phyloP scores from a whole-genome alignment of 2,888 invertebrate genomes.

The Rhagophthalmus giganteus region DNA sequence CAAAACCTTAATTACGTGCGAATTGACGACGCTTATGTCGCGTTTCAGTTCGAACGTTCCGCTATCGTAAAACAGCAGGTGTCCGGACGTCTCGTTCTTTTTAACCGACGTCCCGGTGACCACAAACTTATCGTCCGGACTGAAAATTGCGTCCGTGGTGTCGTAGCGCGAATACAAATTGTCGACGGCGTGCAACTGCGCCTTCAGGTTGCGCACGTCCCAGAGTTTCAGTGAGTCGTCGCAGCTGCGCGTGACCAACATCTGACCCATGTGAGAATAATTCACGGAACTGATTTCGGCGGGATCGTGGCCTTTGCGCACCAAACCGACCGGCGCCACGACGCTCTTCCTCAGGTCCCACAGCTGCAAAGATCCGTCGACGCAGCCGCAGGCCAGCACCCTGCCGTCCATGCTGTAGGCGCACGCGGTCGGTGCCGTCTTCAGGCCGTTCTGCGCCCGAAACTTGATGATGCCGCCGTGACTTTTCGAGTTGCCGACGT shows the following conservation, averaged over 20 bases:
- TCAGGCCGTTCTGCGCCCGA: conserved; percentile 80
- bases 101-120: conserved; percentile 85
- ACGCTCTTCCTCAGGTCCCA: conserved; percentile 94
- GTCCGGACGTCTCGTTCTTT: conserved; percentile 64
- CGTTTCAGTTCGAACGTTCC: conserved; percentile 74
- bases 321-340: conserved; percentile 80
- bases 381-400: conserved; percentile 87
- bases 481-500: conserved; percentile 70
- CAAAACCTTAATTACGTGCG: conserved; percentile 82
- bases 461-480: conserved; percentile 87
- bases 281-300: conserved; percentile 80
- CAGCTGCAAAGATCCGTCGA: conserved; percentile 94
- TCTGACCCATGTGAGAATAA: conserved; percentile 82
- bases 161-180: conserved; percentile 83
- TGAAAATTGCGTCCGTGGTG: conserved; percentile 81
- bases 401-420: conserved; percentile 68
- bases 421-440: conserved; percentile 83
- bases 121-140: conserved; percentile 88
- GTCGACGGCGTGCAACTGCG: conserved; percentile 69
- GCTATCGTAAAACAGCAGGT: conserved; percentile 78
- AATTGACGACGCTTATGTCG: conserved; percentile 74
- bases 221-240: conserved; percentile 96
- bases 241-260: conserved; percentile 79
- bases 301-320: conserved; percentile 80
- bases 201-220: conserved; percentile 85